Percentiles rank a stretch among this genome's conserved stretches.
phyloP scores from a whole-genome alignment of 2,888 invertebrate genomes.

The Hololepta plana region DNA sequence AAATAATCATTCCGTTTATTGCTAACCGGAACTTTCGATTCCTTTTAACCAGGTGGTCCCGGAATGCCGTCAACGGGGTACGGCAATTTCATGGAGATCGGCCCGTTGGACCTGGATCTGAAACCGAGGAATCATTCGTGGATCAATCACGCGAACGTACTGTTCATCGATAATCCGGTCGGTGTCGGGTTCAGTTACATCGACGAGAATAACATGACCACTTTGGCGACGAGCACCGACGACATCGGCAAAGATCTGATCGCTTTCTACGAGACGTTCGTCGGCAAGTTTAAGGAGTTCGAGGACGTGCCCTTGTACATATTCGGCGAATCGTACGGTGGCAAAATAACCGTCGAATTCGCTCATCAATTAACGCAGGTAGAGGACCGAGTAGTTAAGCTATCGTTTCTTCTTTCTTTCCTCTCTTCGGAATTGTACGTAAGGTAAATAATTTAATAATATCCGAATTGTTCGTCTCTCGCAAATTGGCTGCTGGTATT shows the following conservation, averaged over 20 bases:
- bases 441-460: no score
- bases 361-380: conserved; percentile 41
- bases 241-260: conserved; percentile 63
- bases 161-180: conserved; percentile 83
- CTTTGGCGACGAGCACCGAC: conserved; percentile 35
- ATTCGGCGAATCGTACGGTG: conserved; percentile 81
- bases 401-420: no score
- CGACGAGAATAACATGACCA: conserved; percentile 26
- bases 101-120: conserved; percentile 32
- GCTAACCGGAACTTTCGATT: neutral
- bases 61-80: conserved; percentile 26
- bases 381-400: conserved; percentile 9
- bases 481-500: no score
- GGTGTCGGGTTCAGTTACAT: conserved; percentile 77
- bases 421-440: no score
- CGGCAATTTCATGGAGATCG: conserved; percentile 40
- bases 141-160: conserved; percentile 42
- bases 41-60: conserved; percentile 18
- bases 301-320: conserved; percentile 60
- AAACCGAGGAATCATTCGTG: conserved; percentile 34
- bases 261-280: conserved; percentile 49
- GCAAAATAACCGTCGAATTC: conserved; percentile 82
- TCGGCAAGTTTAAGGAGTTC: conserved; percentile 48
- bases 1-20: no score
- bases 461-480: neutral